Conservation (phyloP, 2,888 invertebrate species). For the Taphrorychus bicolor region DNA sequence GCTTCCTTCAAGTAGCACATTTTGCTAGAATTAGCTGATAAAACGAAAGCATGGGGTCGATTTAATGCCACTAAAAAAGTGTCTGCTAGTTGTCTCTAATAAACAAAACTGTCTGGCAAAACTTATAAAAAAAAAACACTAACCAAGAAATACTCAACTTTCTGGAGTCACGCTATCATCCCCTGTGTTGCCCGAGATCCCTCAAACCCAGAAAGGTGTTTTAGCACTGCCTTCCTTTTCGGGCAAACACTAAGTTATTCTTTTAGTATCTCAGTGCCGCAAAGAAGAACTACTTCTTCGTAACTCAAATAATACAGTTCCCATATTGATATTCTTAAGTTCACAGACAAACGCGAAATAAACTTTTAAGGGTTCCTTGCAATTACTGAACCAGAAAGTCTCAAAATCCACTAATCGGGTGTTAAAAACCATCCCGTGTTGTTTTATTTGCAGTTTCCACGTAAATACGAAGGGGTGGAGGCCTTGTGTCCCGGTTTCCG, state of each 20-base stretch:
- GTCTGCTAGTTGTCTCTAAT: background rate
- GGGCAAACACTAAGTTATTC: constrained; percentile 6
- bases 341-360: too few species aligned
- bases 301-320: background rate
- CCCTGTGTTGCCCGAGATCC: constrained; percentile 3
- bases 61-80: too few species aligned
- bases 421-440: constrained; percentile 32
- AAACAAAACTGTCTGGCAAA: constrained; percentile 28
- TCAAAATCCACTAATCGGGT: constrained; percentile 23
- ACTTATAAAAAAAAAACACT: constrained; percentile 21
- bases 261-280: too few species aligned
- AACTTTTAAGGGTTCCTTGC: background rate
- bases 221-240: background rate
- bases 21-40: too few species aligned
- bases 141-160: constrained; percentile 17
- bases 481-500: constrained; percentile 33
- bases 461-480: constrained; percentile 26
- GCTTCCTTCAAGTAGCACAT: too few species aligned
- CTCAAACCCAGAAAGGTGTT: background rate
- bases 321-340: background rate
- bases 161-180: constrained; percentile 20
- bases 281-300: too few species aligned
- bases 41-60: too few species aligned
- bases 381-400: background rate
- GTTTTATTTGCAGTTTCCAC: constrained; percentile 39